Percentiles rank a stretch among this genome's conserved stretches.
Conservation (phyloP, 2,113 vertebrate genomes). For the Crypturellus undulatus region DNA sequence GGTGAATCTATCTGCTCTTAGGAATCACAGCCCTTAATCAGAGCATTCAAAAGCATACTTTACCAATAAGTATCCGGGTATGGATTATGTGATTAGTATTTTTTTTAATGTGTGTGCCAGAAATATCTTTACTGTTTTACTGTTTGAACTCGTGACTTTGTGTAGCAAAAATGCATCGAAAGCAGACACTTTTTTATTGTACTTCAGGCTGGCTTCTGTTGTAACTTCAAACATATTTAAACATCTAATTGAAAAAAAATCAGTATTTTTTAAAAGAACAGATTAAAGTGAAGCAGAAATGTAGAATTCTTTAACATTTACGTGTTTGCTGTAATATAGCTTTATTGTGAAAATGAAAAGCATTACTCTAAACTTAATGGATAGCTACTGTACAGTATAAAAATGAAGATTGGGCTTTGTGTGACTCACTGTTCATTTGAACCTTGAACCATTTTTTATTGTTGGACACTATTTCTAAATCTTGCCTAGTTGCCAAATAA, state of each 20-base stretch:
- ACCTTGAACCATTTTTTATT: neutral
- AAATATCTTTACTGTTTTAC: constrained; percentile 19
- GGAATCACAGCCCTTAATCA: neutral
- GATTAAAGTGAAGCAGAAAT: constrained; percentile 6
- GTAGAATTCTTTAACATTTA: neutral
- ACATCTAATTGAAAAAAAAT: constrained; percentile 48
- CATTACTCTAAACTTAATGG: neutral
- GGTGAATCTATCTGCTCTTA: neutral
- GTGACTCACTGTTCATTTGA: neutral
- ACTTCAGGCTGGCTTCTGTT: constrained; percentile 70
- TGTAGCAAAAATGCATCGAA: constrained; percentile 43
- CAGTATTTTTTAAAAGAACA: constrained; percentile 24
- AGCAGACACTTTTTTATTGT: constrained; percentile 36
- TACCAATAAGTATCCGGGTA: neutral
- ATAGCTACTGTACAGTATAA: neutral
- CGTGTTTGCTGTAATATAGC: constrained; percentile 31
- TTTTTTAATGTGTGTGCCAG: neutral
- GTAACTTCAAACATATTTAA: constrained; percentile 39
- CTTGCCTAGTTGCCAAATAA: neutral
- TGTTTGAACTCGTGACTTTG: constrained; percentile 15
- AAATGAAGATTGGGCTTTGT: neutral
- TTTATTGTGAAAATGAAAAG: constrained; percentile 19
- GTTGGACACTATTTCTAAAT: constrained; percentile 22
- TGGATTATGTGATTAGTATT: constrained; percentile 15
- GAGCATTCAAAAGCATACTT: constrained; percentile 8